Percentiles rank a stretch among this genome's conserved stretches.
Conservation (phyloP, 2,113 vertebrate species). For the Tragelaphus buxtoni region DNA sequence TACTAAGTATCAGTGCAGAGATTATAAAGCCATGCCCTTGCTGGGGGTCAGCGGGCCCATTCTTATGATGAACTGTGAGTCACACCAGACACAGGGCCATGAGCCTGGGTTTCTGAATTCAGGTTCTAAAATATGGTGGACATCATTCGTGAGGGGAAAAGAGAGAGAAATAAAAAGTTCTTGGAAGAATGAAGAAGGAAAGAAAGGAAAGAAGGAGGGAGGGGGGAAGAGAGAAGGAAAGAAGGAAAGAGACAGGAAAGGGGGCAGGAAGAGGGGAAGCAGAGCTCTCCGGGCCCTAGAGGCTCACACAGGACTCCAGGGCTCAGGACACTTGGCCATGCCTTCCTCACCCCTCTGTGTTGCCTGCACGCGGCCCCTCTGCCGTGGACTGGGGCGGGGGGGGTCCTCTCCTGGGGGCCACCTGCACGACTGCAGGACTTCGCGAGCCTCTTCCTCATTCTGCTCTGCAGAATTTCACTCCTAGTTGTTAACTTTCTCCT, state of each 20-base stretch:
- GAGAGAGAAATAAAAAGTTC: not conserved
- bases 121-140: not conserved
- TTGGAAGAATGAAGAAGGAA: not conserved
- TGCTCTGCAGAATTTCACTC: not conserved
- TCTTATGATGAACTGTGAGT: not conserved
- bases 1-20: not conserved
- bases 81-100: not conserved
- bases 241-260: not conserved
- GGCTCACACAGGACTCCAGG: not conserved
- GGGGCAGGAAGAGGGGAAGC: not conserved
- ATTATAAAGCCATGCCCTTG: not conserved
- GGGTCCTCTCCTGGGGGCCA: accelerated
- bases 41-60: not conserved
- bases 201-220: not conserved
- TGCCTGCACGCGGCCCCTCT: accelerated
- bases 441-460: not conserved
- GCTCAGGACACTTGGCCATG: accelerated
- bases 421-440: accelerated
- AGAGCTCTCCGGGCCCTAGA: not conserved
- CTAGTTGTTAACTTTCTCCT: not conserved
- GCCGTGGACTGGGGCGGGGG: accelerated
- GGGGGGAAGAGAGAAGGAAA: not conserved
- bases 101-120: not conserved
- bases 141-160: not conserved
- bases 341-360: accelerated